These are phyloP conservation scores for Pseudochirops cupreus DNA, from an alignment of 2,797 vertebrate genomes.

Conservation along the genomic window DNA sequence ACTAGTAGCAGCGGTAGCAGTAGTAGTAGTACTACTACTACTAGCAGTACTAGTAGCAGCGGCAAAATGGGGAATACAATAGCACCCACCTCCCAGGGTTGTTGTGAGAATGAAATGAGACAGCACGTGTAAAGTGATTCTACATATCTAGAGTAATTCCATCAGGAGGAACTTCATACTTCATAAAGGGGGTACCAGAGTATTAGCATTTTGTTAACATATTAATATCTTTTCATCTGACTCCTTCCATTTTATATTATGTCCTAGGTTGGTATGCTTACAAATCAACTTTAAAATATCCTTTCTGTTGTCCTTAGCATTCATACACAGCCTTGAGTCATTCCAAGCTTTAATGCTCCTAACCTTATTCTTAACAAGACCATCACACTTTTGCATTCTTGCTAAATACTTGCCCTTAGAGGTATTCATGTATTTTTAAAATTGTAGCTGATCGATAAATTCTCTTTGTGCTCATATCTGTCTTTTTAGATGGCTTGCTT, in stretches of 20 bases:
- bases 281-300: background rate
- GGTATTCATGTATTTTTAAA: background rate
- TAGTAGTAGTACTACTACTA: no score
- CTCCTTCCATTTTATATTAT: background rate
- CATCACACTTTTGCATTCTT: background rate
- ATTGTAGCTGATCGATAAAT: background rate
- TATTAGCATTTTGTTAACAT: background rate
- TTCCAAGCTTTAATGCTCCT: constrained; percentile 10
- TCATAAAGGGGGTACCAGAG: background rate
- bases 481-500: background rate
- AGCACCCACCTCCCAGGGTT: no score
- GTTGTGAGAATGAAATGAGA: background rate
- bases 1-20: no score
- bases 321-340: background rate
- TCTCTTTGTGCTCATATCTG: background rate
- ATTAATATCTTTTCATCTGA: background rate
- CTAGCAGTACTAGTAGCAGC: no score
- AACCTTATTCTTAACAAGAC: background rate
- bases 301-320: background rate
- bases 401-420: background rate
- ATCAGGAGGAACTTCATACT: background rate
- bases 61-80: no score
- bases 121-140: background rate
- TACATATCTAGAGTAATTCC: background rate
- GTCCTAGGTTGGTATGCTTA: background rate